Evolutionary conservation across 2,113 vertebrate species (phyloP).

Genomic region (Stomatorhinus ivindoensis): DNA sequence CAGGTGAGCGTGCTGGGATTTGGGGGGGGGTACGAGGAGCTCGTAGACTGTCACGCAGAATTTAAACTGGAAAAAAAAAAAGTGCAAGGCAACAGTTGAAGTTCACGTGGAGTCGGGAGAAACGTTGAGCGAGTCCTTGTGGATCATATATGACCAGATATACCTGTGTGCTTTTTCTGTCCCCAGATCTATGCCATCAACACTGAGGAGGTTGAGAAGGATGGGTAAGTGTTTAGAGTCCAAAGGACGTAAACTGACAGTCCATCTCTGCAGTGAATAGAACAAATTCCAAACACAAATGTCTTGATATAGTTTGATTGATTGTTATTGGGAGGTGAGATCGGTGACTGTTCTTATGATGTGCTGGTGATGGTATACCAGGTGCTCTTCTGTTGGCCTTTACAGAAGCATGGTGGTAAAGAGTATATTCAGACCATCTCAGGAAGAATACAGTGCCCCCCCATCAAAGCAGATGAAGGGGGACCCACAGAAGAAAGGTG

Average conservation of each 20-base stretch:
- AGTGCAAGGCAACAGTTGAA: not conserved
- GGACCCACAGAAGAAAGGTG: conserved; percentile 82
- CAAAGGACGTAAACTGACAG: not conserved
- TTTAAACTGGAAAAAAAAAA: not conserved
- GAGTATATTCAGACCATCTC: conserved; percentile 82
- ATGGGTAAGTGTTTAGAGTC: conserved; percentile 66
- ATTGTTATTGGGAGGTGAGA: not conserved
- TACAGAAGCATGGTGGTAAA: conserved; percentile 80
- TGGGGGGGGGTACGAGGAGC: not conserved
- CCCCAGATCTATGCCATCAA: conserved; percentile 83
- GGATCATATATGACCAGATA: not conserved
- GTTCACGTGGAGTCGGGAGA: not conserved
- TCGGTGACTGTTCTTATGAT: not conserved
- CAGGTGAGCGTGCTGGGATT: conserved; percentile 66
- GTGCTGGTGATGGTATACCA: not conserved
- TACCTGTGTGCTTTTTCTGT: conserved; percentile 11
- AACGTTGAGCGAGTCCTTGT: not conserved
- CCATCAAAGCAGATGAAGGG: conserved; percentile 88
- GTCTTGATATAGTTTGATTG: not conserved
- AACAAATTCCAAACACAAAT: not conserved
- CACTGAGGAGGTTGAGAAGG: conserved; percentile 82
- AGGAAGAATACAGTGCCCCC: conserved; percentile 77
- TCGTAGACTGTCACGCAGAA: not conserved
- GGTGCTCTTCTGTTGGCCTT: conserved; percentile 12
- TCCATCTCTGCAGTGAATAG: not conserved